phyloP scores from a whole-genome alignment of 2,888 invertebrate genomes.

The Drosophila ustulata region DNA sequence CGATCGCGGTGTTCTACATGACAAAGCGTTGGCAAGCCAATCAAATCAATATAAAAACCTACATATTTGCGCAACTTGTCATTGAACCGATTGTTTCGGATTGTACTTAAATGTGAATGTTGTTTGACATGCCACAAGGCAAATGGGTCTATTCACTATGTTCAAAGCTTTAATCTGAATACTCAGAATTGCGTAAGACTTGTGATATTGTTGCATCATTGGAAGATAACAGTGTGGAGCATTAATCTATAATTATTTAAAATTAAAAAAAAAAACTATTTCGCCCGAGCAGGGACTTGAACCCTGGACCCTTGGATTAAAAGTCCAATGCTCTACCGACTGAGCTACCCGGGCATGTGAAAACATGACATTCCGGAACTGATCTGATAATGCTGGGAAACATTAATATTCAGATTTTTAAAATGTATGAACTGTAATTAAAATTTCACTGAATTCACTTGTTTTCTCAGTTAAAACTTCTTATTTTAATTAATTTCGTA shows the following conservation, averaged over 20 bases:
- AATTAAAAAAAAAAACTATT: slow-evolving; percentile 32
- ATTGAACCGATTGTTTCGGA: slow-evolving; percentile 69
- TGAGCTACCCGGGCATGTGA: slow-evolving; percentile 83
- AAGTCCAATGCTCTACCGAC: slow-evolving; percentile 86
- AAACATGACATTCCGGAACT: background rate
- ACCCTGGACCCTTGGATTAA: slow-evolving; percentile 86
- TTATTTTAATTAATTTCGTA: no score
- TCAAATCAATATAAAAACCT: slow-evolving; percentile 37
- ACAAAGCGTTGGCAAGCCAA: slow-evolving; percentile 21
- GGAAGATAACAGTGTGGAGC: no score
- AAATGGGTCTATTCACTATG: slow-evolving; percentile 5
- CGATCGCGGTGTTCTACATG: slow-evolving; percentile 28
- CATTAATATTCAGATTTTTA: background rate
- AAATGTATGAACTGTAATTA: no score
- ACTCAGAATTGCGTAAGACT: no score
- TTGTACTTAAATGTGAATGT: slow-evolving; percentile 67
- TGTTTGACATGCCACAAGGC: slow-evolving; percentile 30
- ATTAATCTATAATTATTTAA: background rate
- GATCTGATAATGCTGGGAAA: background rate
- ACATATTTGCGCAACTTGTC: slow-evolving; percentile 67
- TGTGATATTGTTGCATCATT: no score
- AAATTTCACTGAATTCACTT: background rate
- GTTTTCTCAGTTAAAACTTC: background rate
- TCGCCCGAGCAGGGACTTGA: slow-evolving; percentile 85
- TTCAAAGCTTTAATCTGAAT: background rate